Base-by-base conservation (phyloP, 2,888 invertebrate genomes). In the Caenorhabditis angaria region DNA sequence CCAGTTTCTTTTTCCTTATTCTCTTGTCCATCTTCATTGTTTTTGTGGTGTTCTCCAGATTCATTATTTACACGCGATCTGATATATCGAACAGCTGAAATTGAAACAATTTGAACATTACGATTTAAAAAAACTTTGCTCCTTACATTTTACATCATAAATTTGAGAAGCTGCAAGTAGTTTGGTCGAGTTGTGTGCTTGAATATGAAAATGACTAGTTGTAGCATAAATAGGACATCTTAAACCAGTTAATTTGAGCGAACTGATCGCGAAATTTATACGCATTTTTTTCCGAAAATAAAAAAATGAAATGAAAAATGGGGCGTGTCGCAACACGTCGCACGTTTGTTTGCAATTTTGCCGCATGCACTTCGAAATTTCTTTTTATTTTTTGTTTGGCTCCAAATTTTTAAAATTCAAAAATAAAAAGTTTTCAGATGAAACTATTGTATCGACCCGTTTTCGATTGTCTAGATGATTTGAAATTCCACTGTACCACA, bases 151-250 rank as follows among this genome's bases (percentile, higher is more conserved):
- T 41, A 41, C 18, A 41, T 41, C 24, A 51, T 51, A 24, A 25
- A 51, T 22, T n/a, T 35, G 35, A 35, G 25, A 18, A 22, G 51
- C 10, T 24, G 24, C 51, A 51, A 51, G 25, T 51, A 24, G 51
- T 51, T 51, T 51, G 22, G 51, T 8, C 24, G 25, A 51, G 25
- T 51, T 51, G 3, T 54, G 54, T 27, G 22, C 24, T 14, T 27
- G 8, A 54, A 25, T 25, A 54, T 54, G 54, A 10, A 54, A 54
- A 4, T 58, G 50, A 22, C 65, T 62, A 0, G 65, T 62, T 4
- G 62, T 54, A 1, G 70, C 65, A 58, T 59, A 29, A 47, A 65
- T 2, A 14, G 65, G 61, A 48, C 65, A 59, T 53, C 70, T 58
- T 28, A 18, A 27, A 27, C 24, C 5, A 27, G 25, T 27, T 18